phyloP scores from a whole-genome alignment of 2,888 invertebrate species.

The Lumbricus terrestris region DNA sequence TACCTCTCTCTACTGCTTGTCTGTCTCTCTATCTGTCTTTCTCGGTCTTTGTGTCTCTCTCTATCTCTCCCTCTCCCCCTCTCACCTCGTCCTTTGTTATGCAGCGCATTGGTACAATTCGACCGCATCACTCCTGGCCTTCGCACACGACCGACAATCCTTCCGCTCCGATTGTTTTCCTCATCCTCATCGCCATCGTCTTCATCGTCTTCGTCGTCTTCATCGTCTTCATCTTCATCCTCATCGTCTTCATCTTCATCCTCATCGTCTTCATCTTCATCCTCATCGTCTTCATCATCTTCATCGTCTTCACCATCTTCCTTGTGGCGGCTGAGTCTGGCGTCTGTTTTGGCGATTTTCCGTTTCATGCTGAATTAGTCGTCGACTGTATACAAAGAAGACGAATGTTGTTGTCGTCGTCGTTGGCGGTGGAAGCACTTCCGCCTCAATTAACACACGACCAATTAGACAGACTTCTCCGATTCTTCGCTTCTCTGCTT shows the following conservation, averaged over 20 bases:
- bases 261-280: no score
- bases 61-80: neutral
- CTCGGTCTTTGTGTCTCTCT: neutral
- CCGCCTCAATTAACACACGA: neutral
- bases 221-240: no score
- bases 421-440: neutral
- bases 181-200: no score
- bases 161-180: neutral
- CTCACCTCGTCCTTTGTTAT: neutral
- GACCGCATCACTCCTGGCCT: neutral
- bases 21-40: neutral
- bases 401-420: no score
- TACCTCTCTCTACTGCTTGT: no score
- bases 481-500: neutral
- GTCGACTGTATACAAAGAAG: neutral
- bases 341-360: neutral
- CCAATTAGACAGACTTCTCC: neutral
- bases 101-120: neutral
- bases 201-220: no score
- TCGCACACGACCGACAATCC: neutral
- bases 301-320: no score
- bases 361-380: neutral
- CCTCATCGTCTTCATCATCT: no score
- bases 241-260: no score
- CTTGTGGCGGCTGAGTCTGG: neutral